Base-by-base conservation (phyloP, 2,888 invertebrate species). In the Tuta absoluta region DNA sequence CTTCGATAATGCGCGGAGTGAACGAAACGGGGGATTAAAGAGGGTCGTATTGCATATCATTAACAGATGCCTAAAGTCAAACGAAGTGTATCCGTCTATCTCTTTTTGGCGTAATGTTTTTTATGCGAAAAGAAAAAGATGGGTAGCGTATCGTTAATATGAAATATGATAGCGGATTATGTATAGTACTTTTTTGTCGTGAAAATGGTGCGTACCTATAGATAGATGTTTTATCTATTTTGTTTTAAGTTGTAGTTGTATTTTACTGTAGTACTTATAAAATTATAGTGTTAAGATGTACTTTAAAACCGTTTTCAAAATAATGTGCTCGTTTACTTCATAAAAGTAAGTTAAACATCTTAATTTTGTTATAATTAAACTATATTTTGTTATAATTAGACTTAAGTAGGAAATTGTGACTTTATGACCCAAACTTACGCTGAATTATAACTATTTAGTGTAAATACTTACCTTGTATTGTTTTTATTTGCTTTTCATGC, bases 1-100 rank as follows among this genome's bases (percentile, higher is more conserved):
- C 57, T 64, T 63, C 59, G 65, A 65, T 65, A 66, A 64, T 61
- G 62, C 57, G 21, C 62, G 59, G 71, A 63, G 51, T 69, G 74
- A 82, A 53, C 68, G 74, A 70, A 75, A 79, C 65, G 67, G 74
- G 66, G 63, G 68, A 72, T 70, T 71, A 76, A 76, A 80, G 78
- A 80, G 84, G 81, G 82, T 83, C 82, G 80, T 77, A 78, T 80
- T 82, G 86, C 84, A 86, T 86, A 85, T 85, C 84, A 85, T 86
- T 86, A 86, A 75, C 74, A 77, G 75, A 71, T 71, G 72, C 69
- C 74, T 66, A 67, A 65, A 76, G 75, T 73, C 65, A 68, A 67
- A 66, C 70, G 68, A 66, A 68, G 67, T 68, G 63, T 72, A 70
- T 73, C 60, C 66, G 65, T 69, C 74, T 67, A 67, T 85, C 86